Base-by-base conservation (phyloP, 2,888 invertebrate species). In the Eupithecia abbreviata region DNA sequence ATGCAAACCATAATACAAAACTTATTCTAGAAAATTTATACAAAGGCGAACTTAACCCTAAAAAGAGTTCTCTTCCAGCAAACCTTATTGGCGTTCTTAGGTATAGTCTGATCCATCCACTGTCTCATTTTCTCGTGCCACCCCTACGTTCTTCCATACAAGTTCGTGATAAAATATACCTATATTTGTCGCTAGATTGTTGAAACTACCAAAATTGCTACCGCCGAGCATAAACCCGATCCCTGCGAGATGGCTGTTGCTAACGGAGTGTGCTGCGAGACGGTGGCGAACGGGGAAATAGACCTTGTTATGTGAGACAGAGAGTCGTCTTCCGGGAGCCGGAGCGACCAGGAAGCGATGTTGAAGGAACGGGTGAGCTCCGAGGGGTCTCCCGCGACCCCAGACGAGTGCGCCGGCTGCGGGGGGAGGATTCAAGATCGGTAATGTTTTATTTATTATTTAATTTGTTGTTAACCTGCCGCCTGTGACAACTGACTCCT, bases 361-460 rank as follows among this genome's bases (percentile, higher is more conserved):
- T 93, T 97, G 92, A 97, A 97, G 91, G 97, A 97, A 90, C 96
- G 97, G 75, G 95, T 96, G 85, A 93, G 96, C 90, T 92, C 95
- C 89, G 92, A 92, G 85, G 92, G 90, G 75, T 95, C 95, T 75
- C 93, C 95, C 71, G 86, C 88, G 67, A 84, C 89, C 68, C 93
- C 94, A 4, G 95, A 94, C 84, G 93, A 93, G 89, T 96, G 96
- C 86, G 96, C 96, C 80, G 96, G 96, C 30, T 96, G 96, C 88
- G 96, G 96, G 82, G 96, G 95, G 43, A 89, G 95, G 83, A 96
- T 96, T 81, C 96, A 96, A 82, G 96, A 96, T 89, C 93, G 96
- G 92, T 96, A 90, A 87, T 84, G 66, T 71, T 65, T 69, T 18
- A 43, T 51, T 51, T 30, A 30, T 30, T 30, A 30, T 30, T 30